Evolutionary conservation across 2,797 vertebrate genomes (phyloP), one percentile per base, ranked within the genome.

Genomic region (Neostethus bicornis): DNA sequence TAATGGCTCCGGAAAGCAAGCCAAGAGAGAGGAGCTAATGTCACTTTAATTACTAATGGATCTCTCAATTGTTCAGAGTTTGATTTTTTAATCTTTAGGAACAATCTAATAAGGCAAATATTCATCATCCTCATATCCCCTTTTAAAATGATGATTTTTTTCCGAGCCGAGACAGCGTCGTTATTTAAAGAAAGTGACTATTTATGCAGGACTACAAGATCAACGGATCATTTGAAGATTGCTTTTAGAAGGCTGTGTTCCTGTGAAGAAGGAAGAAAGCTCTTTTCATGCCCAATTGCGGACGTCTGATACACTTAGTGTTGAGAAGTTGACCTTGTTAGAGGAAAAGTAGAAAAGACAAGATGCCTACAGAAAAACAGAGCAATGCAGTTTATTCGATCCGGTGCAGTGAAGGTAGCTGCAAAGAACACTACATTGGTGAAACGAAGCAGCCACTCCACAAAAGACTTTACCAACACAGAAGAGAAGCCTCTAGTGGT

Each of bases 41-140:
- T 89, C 81, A 86, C 60, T 92, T 91, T 92, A 93, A 93, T 93
- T 92, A 89, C 90, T 90, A 90, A 92, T 92, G 91, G 90, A 88
- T 86, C 80, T 73, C 83, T 85, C 85, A 70, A 88, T 91, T 90
- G 87, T 90, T 87, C 81, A 68, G 85, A 69, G 86, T 90, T 92
- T 90, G 86, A 90, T 89, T 90, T 90, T 90, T 90, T n/a, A 84
- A 84, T 89, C 79, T 84, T 86, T 80, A 73, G 80, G 49, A 71
- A 77, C 79, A 90, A 92, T 93, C 85, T 88, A 90, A 91, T 93
- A 90, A 93, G 61, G 73, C 76, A 85, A 87, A 91, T 91, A 89
- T 91, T 91, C 81, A 90, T 92, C 89, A 87, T 90, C 83, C 72
- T 81, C 75, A 79, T 80, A 86, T 85, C 83, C 81, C 75, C 79